These are phyloP conservation scores for Melanerpes formicivorus DNA, from an alignment of 2,113 vertebrate genomes.

Conservation along the genomic window DNA sequence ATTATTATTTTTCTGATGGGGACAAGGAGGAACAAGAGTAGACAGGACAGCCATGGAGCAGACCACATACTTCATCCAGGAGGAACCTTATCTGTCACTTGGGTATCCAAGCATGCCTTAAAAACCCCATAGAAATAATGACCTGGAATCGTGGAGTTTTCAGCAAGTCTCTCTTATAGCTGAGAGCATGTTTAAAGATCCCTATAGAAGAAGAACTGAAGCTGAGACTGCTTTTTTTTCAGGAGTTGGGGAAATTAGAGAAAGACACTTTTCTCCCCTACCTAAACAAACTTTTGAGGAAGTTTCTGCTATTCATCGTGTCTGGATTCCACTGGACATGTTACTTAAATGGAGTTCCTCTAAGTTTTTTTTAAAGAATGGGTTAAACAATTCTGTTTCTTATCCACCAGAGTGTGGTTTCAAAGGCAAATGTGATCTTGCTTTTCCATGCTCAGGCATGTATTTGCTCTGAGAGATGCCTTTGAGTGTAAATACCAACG, in stretches of 20 bases:
- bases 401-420: conserved; percentile 1
- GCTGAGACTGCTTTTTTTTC: neutral
- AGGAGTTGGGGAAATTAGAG: neutral
- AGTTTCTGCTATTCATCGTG: neutral
- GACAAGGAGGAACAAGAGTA: neutral
- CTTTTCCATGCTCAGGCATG: neutral
- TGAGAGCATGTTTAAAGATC: neutral
- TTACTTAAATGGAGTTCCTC: neutral
- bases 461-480: conserved; percentile 29
- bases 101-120: neutral
- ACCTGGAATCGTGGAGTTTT: neutral
- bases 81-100: neutral
- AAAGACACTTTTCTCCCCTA: neutral
- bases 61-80: neutral
- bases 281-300: neutral
- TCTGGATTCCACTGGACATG: neutral
- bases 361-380: neutral
- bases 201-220: neutral
- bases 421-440: conserved; percentile 16
- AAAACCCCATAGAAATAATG: neutral
- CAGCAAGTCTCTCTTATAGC: neutral
- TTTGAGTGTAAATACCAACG: conserved; percentile 26
- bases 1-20: neutral
- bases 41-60: neutral
- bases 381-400: conserved; percentile 15